phyloP scores from a whole-genome alignment of 2,797 vertebrate species.

The Eremophila alpestris region DNA sequence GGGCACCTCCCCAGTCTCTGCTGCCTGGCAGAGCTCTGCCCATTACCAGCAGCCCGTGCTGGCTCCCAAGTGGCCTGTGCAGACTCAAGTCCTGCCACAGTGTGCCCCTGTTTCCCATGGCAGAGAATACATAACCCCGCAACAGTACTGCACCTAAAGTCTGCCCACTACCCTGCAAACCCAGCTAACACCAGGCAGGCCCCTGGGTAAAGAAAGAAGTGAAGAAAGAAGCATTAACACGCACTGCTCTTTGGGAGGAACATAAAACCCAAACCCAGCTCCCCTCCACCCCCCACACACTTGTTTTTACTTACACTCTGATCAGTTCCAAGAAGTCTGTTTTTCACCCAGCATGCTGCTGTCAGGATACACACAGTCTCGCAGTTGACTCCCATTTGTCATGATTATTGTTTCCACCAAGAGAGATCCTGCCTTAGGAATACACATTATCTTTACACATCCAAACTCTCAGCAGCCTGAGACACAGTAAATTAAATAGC shows the following conservation, averaged over 20 bases:
- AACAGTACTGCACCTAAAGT: neutral
- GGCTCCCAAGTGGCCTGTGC: neutral
- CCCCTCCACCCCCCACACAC: neutral
- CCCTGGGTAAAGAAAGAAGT: neutral
- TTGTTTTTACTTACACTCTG: constrained; percentile 62
- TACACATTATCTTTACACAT: neutral
- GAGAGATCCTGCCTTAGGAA: constrained; percentile 10
- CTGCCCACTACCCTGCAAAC: neutral
- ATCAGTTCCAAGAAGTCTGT: constrained; percentile 65
- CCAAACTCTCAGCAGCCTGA: neutral
- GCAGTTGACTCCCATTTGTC: constrained; percentile 57
- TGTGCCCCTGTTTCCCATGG: neutral
- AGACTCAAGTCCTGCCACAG: neutral
- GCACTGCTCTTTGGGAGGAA: neutral
- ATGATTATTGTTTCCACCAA: constrained; percentile 35
- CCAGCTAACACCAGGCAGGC: neutral
- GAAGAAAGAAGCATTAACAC: neutral
- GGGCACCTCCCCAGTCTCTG: neutral
- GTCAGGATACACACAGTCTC: constrained; percentile 66
- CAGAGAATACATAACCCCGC: neutral
- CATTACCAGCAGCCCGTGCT: neutral
- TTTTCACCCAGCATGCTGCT: constrained; percentile 54
- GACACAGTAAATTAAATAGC: neutral
- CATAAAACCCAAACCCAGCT: neutral
- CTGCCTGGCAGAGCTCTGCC: neutral